Base-by-base conservation (phyloP, 2,888 invertebrate species). In the Harpalus rufipes region DNA sequence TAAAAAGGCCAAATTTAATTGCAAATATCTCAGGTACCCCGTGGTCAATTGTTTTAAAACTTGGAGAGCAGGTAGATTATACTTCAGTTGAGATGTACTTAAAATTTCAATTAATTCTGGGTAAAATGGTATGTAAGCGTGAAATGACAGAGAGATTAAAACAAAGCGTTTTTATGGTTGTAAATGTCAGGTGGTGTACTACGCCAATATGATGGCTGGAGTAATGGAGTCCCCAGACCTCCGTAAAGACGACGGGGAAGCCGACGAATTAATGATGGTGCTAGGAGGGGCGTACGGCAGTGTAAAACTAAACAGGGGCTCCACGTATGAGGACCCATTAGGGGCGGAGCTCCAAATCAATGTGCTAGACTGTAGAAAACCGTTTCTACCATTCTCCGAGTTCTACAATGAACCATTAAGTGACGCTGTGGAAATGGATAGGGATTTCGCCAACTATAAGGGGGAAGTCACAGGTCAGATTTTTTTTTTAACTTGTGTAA, bases 331-430 rank as follows among this genome's bases (percentile, higher is more conserved):
- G 80, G 95, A 95, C 88, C 93, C 93, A n/a, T 90, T 96, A 89
- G 94, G 95, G 86, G 92, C 93, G 87, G 96, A 95, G 92, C 93
- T 98, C 88, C 94, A 94, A 88, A 92, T 97, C 87, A 94, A 95
- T 89, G 93, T 95, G 21, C 91, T 97, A 88, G 97, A 98, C 89
- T 96, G 97, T 89, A 94, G 97, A 76, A 94, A 94, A 89, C 98
- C 98, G 56, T 93, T 94, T 88, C 93, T 98, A 89, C 94, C 96
- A 84, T 97, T 96, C 89, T 95, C 95, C 86, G 98, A 98, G 89
- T 98, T 98, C 92, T 97, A 98, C 91, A 98, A 98, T 90, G 98
- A 98, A 91, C 96, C 96, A 0, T 92, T 98, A 76, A 97, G 97
- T 91, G 98, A 98, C 90, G 95, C 95, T 84, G 95, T 98, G 86